phyloP scores from a whole-genome alignment of 2,113 vertebrate genomes.

The Hippocampus guttulatus region DNA sequence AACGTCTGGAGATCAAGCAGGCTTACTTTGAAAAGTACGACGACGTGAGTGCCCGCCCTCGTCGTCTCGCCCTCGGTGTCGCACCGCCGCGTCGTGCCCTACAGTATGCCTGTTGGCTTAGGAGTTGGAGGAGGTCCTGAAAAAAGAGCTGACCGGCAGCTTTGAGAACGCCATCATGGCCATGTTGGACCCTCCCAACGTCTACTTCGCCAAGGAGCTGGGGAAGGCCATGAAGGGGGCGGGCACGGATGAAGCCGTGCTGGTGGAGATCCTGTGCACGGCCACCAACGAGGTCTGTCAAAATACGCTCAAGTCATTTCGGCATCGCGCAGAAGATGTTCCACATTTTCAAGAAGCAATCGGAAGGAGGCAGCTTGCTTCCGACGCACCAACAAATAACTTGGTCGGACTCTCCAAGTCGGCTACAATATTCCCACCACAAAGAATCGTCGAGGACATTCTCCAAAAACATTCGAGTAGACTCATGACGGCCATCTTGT shows the following conservation, averaged over 20 bases:
- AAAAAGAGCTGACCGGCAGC: conserved; percentile 84
- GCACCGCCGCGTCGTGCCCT: neutral
- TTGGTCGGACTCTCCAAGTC: no score
- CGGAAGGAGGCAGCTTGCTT: no score
- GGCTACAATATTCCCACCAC: neutral
- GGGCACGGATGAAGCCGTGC: conserved; percentile 81
- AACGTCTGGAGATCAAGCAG: conserved; percentile 73
- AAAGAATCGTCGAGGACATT: neutral
- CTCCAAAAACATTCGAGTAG: neutral
- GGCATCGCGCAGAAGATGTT: neutral
- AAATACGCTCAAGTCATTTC: conserved; percentile 5
- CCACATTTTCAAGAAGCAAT: no score
- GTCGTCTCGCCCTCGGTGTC: neutral
- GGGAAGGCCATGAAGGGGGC: conserved; percentile 84
- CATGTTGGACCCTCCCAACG: conserved; percentile 79
- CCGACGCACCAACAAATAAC: no score
- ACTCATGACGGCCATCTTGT: neutral
- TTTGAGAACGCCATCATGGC: conserved; percentile 83
- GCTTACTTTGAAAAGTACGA: conserved; percentile 79
- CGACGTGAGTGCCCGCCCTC: conserved; percentile 57
- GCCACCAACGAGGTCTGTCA: conserved; percentile 72
- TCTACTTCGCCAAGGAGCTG: conserved; percentile 81
- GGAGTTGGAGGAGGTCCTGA: conserved; percentile 86
- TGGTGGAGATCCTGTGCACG: conserved; percentile 90
- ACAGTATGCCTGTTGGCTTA: conserved; percentile 40